These are phyloP conservation scores for Thyatira batis DNA, from an alignment of 2,888 invertebrate genomes.

Conservation along the genomic window DNA sequence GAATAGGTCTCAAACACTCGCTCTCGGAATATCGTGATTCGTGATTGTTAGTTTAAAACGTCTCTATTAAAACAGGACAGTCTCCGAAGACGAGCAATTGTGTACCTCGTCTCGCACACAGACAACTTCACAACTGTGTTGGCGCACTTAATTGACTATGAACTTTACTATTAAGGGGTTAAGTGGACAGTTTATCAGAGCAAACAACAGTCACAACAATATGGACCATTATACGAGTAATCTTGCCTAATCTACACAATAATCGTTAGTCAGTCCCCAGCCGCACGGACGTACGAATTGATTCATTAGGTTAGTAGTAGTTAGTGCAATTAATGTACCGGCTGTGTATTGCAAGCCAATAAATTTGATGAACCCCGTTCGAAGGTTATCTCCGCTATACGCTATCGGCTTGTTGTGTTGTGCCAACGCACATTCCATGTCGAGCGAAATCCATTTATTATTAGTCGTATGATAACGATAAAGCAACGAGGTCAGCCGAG, in stretches of 20 bases:
- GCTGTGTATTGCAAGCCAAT: constrained; percentile 42
- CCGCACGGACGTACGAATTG: constrained; percentile 14
- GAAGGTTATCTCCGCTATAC: constrained; percentile 66
- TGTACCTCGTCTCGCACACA: constrained; percentile 56
- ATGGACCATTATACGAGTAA: constrained; percentile 33
- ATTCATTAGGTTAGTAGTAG: constrained; percentile 24
- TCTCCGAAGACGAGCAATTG: constrained; percentile 59
- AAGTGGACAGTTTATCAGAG: constrained; percentile 61
- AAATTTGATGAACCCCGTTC: constrained; percentile 52
- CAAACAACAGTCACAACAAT: constrained; percentile 46
- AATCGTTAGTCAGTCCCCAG: constrained; percentile 22
- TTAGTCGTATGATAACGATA: constrained; percentile 78
- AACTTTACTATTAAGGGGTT: constrained; percentile 68
- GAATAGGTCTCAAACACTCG: constrained; percentile 26
- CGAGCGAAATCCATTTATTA: constrained; percentile 70
- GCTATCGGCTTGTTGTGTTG: constrained; percentile 49
- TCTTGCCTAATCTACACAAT: constrained; percentile 32
- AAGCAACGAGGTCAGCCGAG: constrained; percentile 78
- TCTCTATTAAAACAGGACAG: constrained; percentile 50
- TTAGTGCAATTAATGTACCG: constrained; percentile 32
- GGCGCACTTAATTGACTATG: constrained; percentile 67
- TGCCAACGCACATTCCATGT: constrained; percentile 55
- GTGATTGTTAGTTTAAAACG: constrained; percentile 50
- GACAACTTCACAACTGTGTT: constrained; percentile 68
- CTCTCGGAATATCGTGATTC: constrained; percentile 50